Evolutionary conservation across 2,888 invertebrate species (phyloP), one percentile per base, ranked within the genome.

Genomic region (Sepioteuthis lessoniana): DNA sequence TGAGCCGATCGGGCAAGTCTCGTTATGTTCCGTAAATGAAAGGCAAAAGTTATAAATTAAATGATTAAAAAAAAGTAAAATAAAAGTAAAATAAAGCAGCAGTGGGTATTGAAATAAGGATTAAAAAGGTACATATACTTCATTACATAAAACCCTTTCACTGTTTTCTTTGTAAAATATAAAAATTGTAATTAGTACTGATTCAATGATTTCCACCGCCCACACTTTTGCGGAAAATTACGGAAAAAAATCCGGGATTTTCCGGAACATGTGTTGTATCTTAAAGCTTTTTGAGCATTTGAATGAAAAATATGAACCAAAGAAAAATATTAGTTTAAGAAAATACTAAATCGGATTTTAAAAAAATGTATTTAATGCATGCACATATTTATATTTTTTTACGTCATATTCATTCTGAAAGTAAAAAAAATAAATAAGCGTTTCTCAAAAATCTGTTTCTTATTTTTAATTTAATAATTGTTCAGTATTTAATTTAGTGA

Each of bases 241-340:
- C n/a, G n/a, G 19, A 35, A 35, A 13, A n/a, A 35, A 35, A 76
- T 76, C 76, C 76, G 76, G 76, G 76, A n/a, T 76, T 76, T 35
- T 35, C 76, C n/a, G 76, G n/a, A 76, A 76, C 76, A 76, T n/a
- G 76, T 76, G 76, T 76, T 76, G 76, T n/a, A 35, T 76, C 76
- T 76, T 35, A n/a, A 13, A 8, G 0, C 10, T n/a, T 13, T 35
- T 76, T 13, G 76, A 35, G n/a, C 4, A n/a, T 76, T 76, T 76
- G n/a, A 76, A 76, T 76, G 76, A 76, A 76, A 76, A 76, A 76
- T 76, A 35, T n/a, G n/a, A 16, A 76, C 19, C 16, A n/a, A 35
- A 76, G n/a, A 76, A 35, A 76, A n/a, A n/a, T n/a, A n/a, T n/a
- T 76, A 76, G 4, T 35, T 35, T 10, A 76, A 35, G 16, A 13